Base-by-base conservation (phyloP, 2,888 invertebrate genomes). In the Macaria liturata region DNA sequence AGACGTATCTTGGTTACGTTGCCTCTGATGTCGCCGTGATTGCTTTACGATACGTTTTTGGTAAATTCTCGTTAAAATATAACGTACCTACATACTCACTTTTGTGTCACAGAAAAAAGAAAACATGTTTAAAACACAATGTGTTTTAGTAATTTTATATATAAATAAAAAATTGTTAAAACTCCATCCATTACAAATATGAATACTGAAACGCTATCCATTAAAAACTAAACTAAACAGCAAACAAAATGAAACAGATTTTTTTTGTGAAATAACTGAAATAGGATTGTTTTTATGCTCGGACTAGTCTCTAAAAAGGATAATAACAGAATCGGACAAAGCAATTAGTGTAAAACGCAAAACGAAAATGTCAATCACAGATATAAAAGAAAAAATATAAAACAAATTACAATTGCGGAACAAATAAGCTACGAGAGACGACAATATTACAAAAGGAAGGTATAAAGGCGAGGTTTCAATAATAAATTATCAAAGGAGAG, bases 381-480 rank as follows among this genome's bases (percentile, higher is more conserved):
- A 32, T 46, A 64, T 52, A 61, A 61, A 51, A 56, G 30, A 58
- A 60, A 62, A 63, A 65, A 59, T 60, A 64, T 65, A 59, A 62
- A 49, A 58, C 61, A 67, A 65, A 65, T 64, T 65, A 65, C 65
- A 55, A 65, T 61, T 58, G 64, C 59, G 59, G 55, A 67, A 65
- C 65, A 67, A 65, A 67, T 64, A 65, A 65, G 64, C 61, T 64
- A 58, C 54, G 52, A 59, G 58, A 62, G 63, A 61, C 59, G 62
- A 60, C 61, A 61, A 64, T 63, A 67, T 64, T 64, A 66, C 59
- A 65, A 67, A 64, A 62, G 64, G 58, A 66, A 65, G 63, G 67
- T 65, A 64, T 66, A 68, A 66, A 68, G 60, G 61, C 66, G 66
- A 66, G 66, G 67, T 64, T 68, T 66, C 66, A 68, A 68, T 68